phyloP scores from a whole-genome alignment of 2,888 invertebrate genomes.

The Gastracanthus pulcherrimus region DNA sequence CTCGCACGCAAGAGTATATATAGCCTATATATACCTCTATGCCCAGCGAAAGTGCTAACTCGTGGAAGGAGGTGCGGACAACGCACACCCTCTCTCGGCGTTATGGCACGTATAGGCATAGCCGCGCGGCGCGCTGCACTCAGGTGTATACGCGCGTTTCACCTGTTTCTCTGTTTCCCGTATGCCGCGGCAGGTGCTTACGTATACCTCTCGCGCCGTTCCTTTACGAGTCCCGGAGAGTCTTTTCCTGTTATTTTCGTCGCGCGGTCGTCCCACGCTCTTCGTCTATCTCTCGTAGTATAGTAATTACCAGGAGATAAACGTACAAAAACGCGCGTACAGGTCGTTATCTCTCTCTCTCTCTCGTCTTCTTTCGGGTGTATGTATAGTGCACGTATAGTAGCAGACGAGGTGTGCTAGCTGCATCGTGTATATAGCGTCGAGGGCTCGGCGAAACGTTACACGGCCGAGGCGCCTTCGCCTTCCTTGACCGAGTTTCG shows the following conservation, averaged over 20 bases:
- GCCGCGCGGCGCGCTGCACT: no score
- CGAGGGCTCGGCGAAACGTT: no score
- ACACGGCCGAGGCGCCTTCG: no score
- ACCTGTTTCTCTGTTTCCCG: conserved; percentile 75
- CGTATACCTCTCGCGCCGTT: conserved; percentile 47
- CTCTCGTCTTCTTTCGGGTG: conserved; percentile 37
- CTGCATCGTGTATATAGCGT: no score
- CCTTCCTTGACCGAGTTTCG: no score
- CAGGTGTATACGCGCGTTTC: conserved; percentile 71
- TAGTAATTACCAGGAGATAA: conserved; percentile 10
- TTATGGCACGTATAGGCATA: no score
- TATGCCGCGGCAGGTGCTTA: conserved; percentile 74
- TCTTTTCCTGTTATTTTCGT: conserved; percentile 62
- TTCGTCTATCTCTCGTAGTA: not conserved
- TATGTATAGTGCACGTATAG: no score
- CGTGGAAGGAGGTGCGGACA: no score
- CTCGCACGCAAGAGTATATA: not conserved
- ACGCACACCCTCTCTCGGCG: no score
- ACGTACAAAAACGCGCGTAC: not conserved
- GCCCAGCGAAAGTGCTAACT: conserved; percentile 68
- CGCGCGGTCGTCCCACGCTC: conserved; percentile 37
- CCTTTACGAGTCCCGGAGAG: conserved; percentile 35
- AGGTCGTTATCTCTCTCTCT: conserved; percentile 8
- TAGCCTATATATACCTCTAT: not conserved
- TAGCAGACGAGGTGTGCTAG: no score